Evolutionary conservation across 2,113 vertebrate genomes (phyloP).

Genomic region (Psettodes erumei): DNA sequence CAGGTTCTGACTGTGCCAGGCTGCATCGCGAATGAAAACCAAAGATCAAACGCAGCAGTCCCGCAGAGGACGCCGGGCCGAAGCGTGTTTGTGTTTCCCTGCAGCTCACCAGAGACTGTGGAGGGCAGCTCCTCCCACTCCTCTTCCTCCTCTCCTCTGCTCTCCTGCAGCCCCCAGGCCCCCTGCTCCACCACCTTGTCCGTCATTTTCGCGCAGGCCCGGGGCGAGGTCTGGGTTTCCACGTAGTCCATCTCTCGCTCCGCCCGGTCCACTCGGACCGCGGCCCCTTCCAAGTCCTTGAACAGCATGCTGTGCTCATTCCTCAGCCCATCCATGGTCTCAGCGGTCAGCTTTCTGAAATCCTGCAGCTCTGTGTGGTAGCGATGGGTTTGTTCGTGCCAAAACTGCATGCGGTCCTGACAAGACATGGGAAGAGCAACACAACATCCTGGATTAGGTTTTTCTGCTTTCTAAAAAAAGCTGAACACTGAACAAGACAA

Average conservation of each 20-base stretch:
- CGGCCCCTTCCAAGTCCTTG: conserved; percentile 84
- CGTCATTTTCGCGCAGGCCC: conserved; percentile 87
- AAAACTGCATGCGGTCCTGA: conserved; percentile 93
- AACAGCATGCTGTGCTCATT: conserved; percentile 85
- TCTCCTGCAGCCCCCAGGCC: conserved; percentile 84
- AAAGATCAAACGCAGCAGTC: conserved; percentile 45
- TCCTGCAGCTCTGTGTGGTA: conserved; percentile 90
- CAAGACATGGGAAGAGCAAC: not conserved
- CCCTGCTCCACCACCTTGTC: conserved; percentile 89
- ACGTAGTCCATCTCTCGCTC: conserved; percentile 93
- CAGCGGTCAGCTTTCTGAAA: conserved; percentile 90
- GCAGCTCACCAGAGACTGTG: conserved; percentile 89
- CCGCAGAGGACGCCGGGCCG: not conserved
- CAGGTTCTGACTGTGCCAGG: conserved; percentile 13
- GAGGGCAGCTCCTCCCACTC: conserved; percentile 85
- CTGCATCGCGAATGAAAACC: conserved; percentile 12
- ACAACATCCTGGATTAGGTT: not conserved
- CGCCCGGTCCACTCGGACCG: conserved; percentile 84
- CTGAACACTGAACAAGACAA: not conserved
- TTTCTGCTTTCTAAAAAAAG: not conserved
- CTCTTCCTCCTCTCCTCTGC: conserved; percentile 76
- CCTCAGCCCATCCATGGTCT: conserved; percentile 84
- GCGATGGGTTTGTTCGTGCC: conserved; percentile 90
- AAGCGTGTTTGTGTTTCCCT: conserved; percentile 5
- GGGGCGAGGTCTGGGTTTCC: conserved; percentile 88